These are phyloP conservation scores for Heliconius ismenius DNA, from an alignment of 2,888 invertebrate genomes.

Conservation along the genomic window DNA sequence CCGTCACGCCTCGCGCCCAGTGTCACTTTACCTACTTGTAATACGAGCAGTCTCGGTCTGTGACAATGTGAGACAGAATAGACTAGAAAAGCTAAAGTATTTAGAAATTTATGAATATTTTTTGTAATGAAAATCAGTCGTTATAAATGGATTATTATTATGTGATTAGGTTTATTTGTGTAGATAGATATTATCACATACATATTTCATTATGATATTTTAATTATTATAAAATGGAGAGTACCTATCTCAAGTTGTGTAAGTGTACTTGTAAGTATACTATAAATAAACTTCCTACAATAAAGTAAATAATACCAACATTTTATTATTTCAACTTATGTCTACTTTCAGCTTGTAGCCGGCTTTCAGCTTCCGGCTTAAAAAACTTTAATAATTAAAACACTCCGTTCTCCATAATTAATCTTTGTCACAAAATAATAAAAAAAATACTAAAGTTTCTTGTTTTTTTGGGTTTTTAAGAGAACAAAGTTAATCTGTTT, in stretches of 20 bases:
- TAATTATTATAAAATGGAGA: not conserved
- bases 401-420: not conserved
- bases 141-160: not conserved
- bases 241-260: no score
- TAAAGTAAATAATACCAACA: not conserved
- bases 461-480: constrained; percentile 15
- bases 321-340: not conserved
- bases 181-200: not conserved
- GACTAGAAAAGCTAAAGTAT: constrained; percentile 14
- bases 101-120: not conserved
- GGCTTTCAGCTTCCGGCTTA: no score
- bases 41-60: constrained; percentile 41
- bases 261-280: no score
- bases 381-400: not conserved
- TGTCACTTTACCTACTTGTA: constrained; percentile 46
- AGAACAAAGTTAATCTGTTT: constrained; percentile 68
- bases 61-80: constrained; percentile 27
- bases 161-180: not conserved
- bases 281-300: no score
- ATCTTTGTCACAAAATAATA: not conserved
- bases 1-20: constrained; percentile 44
- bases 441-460: not conserved
- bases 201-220: not conserved
- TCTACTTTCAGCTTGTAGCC: not conserved
- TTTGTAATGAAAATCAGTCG: not conserved